Percentiles rank a stretch among this genome's conserved stretches.
phyloP scores from a whole-genome alignment of 2,888 invertebrate genomes.

The Spisula solida region DNA sequence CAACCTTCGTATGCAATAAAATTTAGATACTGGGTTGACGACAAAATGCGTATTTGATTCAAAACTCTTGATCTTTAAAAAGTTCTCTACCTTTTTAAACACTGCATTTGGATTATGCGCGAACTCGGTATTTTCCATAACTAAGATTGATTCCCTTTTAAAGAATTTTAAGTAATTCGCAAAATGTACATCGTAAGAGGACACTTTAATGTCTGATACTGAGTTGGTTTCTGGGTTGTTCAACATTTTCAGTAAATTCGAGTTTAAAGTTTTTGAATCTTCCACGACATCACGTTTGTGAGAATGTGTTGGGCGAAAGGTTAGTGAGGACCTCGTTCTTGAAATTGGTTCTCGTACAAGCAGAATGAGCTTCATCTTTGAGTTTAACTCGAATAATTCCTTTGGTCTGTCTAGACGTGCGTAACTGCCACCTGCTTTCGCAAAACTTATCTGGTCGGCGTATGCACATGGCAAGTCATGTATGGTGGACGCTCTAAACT shows the following conservation, averaged over 20 bases:
- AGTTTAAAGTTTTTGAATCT: background rate
- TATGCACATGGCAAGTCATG: background rate
- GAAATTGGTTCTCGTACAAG: background rate
- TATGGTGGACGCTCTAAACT: background rate
- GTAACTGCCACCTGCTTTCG: background rate
- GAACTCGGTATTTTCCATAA: background rate
- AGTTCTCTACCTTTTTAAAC: background rate
- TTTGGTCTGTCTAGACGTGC: background rate
- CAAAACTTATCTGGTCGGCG: background rate
- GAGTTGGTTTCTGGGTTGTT: background rate
- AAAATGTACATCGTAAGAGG: background rate
- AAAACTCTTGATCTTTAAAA: background rate
- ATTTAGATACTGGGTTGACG: background rate
- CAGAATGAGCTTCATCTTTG: background rate
- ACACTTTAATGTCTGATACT: background rate
- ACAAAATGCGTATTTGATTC: background rate
- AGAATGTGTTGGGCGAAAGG: background rate
- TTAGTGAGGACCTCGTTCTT: background rate
- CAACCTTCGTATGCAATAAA: background rate
- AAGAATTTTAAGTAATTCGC: background rate
- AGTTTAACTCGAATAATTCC: background rate
- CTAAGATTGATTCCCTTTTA: background rate
- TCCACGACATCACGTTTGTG: background rate
- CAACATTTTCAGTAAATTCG: background rate
- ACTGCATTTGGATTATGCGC: background rate